Evolutionary conservation across 1,140 invertebrate genomes (phyloP).

Genomic region (Neotoxoptera formosana): DNA sequence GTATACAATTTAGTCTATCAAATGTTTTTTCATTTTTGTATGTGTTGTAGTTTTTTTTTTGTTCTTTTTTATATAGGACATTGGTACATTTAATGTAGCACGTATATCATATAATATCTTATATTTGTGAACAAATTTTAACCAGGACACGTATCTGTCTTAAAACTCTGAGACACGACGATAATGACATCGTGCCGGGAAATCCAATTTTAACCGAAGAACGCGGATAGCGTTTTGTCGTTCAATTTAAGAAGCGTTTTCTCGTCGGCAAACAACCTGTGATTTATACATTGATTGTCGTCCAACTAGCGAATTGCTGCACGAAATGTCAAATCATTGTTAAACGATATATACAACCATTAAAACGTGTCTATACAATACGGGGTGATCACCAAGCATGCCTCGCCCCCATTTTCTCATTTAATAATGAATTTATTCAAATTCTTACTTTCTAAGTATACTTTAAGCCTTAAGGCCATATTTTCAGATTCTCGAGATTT

Average conservation of each 20-base stretch:
- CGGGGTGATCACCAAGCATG: too few species aligned
- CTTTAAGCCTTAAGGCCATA: too few species aligned
- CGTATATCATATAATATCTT: not conserved
- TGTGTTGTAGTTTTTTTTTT: not conserved
- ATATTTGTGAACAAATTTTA: not conserved
- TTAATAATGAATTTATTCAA: too few species aligned
- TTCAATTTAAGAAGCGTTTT: too few species aligned
- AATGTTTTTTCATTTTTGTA: not conserved
- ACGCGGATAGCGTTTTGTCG: not conserved
- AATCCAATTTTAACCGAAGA: not conserved
- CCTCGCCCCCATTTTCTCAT: too few species aligned
- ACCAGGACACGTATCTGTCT: not conserved
- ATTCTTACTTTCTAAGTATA: too few species aligned
- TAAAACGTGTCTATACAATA: not conserved
- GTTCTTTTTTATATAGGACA: too few species aligned
- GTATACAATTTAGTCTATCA: not conserved
- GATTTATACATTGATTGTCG: not conserved
- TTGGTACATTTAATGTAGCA: too few species aligned
- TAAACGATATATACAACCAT: not conserved
- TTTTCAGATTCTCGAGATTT: too few species aligned
- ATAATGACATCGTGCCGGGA: not conserved
- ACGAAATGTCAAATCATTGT: constrained; percentile 3
- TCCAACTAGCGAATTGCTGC: not conserved
- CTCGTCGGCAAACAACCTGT: not conserved
- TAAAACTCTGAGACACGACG: not conserved